phyloP scores from a whole-genome alignment of 1,140 invertebrate genomes.

The Sycophaga agraensis region DNA sequence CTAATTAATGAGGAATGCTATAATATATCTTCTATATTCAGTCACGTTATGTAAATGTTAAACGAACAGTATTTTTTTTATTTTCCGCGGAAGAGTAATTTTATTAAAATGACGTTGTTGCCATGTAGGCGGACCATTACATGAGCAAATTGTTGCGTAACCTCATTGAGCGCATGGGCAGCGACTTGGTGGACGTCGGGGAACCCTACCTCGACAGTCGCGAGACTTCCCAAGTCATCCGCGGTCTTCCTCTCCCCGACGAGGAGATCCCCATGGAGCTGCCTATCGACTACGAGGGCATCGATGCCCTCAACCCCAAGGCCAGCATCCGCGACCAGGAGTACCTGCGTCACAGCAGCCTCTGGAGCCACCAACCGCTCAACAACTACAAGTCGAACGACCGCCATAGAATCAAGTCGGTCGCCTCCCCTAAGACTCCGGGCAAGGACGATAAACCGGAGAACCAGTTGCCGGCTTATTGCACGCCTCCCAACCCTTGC shows the following conservation, averaged over 20 bases:
- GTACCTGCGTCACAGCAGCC: slow-evolving; percentile 79
- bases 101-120: too few species aligned
- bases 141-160: slow-evolving; percentile 67
- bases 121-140: slow-evolving; percentile 42
- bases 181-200: slow-evolving; percentile 58
- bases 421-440: background rate
- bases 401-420: slow-evolving; percentile 45
- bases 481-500: slow-evolving; percentile 98
- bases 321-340: slow-evolving; percentile 85
- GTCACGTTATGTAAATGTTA: too few species aligned
- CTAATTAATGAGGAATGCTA: too few species aligned
- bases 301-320: slow-evolving; percentile 65
- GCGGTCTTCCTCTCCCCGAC: background rate
- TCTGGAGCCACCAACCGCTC: slow-evolving; percentile 80
- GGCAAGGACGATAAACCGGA: slow-evolving; percentile 83
- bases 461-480: slow-evolving; percentile 92
- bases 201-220: slow-evolving; percentile 67
- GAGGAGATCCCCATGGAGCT: slow-evolving; percentile 55
- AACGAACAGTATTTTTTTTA: too few species aligned
- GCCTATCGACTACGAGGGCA: slow-evolving; percentile 64
- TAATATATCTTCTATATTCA: too few species aligned
- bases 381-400: slow-evolving; percentile 66
- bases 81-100: too few species aligned
- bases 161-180: slow-evolving; percentile 70
- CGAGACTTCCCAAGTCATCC: slow-evolving; percentile 56